Percentiles rank a stretch among this genome's conserved stretches.
These are phyloP conservation scores for Harpegnathos saltator DNA, from an alignment of 1,140 invertebrate species.

Conservation along the genomic window DNA sequence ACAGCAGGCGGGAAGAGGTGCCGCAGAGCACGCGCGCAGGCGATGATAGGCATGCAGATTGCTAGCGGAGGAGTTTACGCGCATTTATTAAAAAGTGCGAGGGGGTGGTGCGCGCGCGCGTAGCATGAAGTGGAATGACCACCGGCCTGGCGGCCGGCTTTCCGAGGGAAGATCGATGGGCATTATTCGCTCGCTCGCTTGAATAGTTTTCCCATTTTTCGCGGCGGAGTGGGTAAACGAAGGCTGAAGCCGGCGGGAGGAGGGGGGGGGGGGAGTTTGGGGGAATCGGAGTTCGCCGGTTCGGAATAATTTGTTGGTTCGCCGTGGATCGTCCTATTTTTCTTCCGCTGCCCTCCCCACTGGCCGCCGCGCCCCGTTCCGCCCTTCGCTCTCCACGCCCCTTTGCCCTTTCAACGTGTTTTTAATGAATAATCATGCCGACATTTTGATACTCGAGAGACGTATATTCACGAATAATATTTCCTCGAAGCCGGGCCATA, in stretches of 20 bases:
- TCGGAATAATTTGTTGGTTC: conserved; percentile 80
- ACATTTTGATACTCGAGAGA: conserved; percentile 51
- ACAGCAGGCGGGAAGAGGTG: no score
- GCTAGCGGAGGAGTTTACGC: conserved; percentile 64
- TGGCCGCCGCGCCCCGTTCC: conserved; percentile 32
- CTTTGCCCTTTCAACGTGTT: conserved; percentile 26
- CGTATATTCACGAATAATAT: conserved; percentile 55
- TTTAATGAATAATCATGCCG: conserved; percentile 65
- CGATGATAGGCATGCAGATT: conserved; percentile 20
- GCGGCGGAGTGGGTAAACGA: conserved; percentile 42
- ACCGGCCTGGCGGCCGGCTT: conserved; percentile 62
- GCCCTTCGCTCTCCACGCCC: conserved; percentile 17
- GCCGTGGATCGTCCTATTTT: conserved; percentile 63
- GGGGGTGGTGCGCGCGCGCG: conserved; percentile 46
- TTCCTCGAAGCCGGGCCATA: conserved; percentile 12
- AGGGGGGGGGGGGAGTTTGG: no score
- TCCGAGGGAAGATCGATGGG: conserved; percentile 78
- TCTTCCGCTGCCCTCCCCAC: conserved; percentile 6
- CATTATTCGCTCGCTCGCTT: conserved; percentile 77
- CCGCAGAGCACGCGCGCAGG: neutral
- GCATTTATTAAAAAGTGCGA: conserved; percentile 78
- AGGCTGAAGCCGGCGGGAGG: conserved; percentile 11
- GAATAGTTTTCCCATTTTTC: conserved; percentile 77
- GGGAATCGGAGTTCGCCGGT: conserved; percentile 74
- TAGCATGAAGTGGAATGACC: conserved; percentile 64